These are phyloP conservation scores for Flexamia atlantica DNA, from an alignment of 2,888 invertebrate species.

Conservation along the genomic window DNA sequence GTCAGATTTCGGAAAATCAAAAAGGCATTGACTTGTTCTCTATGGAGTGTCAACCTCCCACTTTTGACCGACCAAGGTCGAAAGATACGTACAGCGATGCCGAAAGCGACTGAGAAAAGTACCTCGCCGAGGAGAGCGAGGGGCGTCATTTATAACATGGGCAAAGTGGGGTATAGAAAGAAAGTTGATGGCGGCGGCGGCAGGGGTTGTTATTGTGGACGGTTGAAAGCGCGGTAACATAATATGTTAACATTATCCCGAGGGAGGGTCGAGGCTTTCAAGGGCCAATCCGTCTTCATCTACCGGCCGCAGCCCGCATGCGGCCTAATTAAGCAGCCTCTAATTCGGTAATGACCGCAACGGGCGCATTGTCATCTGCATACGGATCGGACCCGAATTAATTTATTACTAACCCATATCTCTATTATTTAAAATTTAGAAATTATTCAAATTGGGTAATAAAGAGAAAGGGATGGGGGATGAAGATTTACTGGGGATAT, in stretches of 20 bases:
- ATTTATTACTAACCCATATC: constrained; percentile 53
- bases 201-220: constrained; percentile 46
- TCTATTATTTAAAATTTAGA: constrained; percentile 4
- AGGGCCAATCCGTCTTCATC: constrained; percentile 62
- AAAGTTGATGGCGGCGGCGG: constrained; percentile 4
- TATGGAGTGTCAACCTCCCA: no score
- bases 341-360: constrained; percentile 42
- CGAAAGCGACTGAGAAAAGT: background rate
- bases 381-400: constrained; percentile 25
- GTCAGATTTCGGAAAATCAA: no score
- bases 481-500: background rate
- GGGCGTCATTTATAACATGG: constrained; percentile 19
- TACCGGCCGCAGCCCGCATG: constrained; percentile 48
- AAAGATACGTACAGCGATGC: background rate
- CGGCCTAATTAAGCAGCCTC: constrained; percentile 43
- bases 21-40: no score
- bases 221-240: constrained; percentile 59
- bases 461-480: background rate
- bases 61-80: no score
- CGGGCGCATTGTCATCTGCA: constrained; percentile 38
- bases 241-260: constrained; percentile 62
- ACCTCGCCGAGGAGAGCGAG: background rate
- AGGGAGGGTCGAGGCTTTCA: constrained; percentile 55
- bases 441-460: constrained; percentile 13
- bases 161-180: constrained; percentile 28